A percentile compares a stretch with the other conserved stretches of the same genome.
These are phyloP conservation scores for Hypsibius dujardini DNA, from an alignment of 1,140 invertebrate genomes.

Conservation along the genomic window DNA sequence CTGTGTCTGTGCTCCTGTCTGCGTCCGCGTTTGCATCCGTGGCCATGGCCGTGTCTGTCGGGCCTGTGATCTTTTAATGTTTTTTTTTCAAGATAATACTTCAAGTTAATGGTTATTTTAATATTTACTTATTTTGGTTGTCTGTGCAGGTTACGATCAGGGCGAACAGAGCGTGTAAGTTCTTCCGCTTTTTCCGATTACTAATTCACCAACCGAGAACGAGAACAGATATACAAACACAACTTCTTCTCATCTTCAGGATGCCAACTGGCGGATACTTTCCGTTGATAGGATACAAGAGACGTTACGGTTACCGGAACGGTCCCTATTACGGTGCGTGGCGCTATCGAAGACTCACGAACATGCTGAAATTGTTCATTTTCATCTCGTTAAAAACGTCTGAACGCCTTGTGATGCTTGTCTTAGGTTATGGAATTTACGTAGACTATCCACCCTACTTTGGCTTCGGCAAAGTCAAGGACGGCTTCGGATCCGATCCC, in stretches of 20 bases:
- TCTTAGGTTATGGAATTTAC: constrained; percentile 11
- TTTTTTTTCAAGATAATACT: too few species aligned
- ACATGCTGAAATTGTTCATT: neutral
- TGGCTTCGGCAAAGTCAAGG: constrained; percentile 15
- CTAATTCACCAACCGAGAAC: neutral
- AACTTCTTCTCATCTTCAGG: neutral
- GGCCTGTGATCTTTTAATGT: too few species aligned
- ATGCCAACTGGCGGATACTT: constrained; percentile 1
- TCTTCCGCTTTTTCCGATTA: neutral
- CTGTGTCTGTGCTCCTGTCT: too few species aligned
- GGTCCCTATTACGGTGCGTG: neutral
- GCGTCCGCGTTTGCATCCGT: too few species aligned
- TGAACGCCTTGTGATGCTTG: neutral
- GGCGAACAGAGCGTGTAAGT: constrained; percentile 16
- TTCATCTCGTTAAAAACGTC: neutral
- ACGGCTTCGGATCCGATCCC: constrained; percentile 4
- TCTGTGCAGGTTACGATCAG: constrained; percentile 12
- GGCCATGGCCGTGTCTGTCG: too few species aligned
- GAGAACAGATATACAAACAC: neutral
- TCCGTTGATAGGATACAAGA: constrained; percentile 10
- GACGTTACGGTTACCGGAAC: constrained; percentile 10
- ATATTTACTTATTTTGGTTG: too few species aligned
- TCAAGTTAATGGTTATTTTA: too few species aligned
- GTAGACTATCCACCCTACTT: constrained; percentile 15
- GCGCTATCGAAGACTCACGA: too few species aligned